Conservation (phyloP, 2,888 invertebrate species). For the Cyclophora albipunctata region DNA sequence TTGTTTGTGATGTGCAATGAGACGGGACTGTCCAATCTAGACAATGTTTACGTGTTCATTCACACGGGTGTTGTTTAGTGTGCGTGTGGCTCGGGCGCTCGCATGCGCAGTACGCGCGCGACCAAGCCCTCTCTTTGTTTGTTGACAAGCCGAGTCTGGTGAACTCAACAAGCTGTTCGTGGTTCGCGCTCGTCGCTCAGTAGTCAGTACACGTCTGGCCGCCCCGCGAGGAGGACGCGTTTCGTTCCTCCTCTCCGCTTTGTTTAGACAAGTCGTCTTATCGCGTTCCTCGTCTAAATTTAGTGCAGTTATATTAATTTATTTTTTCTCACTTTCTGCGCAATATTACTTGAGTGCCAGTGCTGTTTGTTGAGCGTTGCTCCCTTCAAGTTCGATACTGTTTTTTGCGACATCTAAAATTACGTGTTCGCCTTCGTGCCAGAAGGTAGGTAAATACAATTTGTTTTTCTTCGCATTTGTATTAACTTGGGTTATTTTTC, state of each 20-base stretch:
- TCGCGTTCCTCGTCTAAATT: conserved; percentile 53
- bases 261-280: conserved; percentile 43
- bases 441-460: conserved; percentile 49
- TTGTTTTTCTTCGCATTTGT: conserved; percentile 36
- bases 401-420: conserved; percentile 54
- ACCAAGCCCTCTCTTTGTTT: conserved; percentile 69
- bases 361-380: conserved; percentile 43
- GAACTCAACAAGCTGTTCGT: conserved; percentile 38
- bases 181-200: conserved; percentile 32
- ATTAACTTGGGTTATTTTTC: conserved; percentile 10
- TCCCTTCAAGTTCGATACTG: conserved; percentile 31
- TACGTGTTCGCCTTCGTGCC: conserved; percentile 51
- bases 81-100: conserved; percentile 48
- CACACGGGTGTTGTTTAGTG: conserved; percentile 45
- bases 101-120: conserved; percentile 52
- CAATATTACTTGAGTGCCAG: conserved; percentile 43
- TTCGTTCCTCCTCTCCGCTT: conserved; percentile 24
- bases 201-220: conserved; percentile 21
- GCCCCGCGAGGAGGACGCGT: conserved; percentile 42
- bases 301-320: conserved; percentile 48
- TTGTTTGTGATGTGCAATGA: no score
- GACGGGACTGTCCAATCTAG: conserved; percentile 13
- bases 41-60: conserved; percentile 66
- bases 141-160: conserved; percentile 61
- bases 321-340: conserved; percentile 38